Evolutionary conservation across 2,797 vertebrate genomes (phyloP).

Genomic region (Sebastes variabilis): DNA sequence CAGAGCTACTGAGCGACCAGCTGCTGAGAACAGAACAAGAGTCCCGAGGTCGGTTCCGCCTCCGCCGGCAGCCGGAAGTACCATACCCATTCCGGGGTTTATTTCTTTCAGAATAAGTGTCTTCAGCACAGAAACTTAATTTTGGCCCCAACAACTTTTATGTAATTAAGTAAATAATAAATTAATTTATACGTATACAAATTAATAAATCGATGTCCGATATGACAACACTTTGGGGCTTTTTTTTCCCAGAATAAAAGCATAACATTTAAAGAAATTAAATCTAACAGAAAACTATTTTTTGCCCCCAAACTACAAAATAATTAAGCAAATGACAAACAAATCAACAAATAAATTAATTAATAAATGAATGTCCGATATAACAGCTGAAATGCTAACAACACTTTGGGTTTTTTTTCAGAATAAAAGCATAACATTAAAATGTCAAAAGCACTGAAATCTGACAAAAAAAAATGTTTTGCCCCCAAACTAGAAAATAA

Average conservation of each 20-base stretch:
- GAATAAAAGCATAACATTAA: neutral
- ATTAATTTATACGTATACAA: neutral
- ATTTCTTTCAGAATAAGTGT: constrained; percentile 16
- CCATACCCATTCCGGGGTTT: neutral
- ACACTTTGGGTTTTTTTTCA: neutral
- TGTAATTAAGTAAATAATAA: neutral
- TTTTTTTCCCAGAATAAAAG: neutral
- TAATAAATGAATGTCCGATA: neutral
- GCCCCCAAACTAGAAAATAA: neutral
- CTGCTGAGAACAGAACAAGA: neutral
- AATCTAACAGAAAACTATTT: too few species aligned
- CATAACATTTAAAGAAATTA: too few species aligned
- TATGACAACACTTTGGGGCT: neutral
- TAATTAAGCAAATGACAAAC: neutral
- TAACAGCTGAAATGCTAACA: rapidly evolving
- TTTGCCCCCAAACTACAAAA: too few species aligned
- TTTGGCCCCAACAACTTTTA: neutral
- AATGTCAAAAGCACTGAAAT: neutral
- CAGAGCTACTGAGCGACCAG: neutral
- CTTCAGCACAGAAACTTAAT: rapidly evolving
- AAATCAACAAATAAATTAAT: neutral
- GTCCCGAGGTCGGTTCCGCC: neutral
- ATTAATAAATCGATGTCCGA: neutral
- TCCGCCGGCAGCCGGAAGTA: constrained; percentile 19
- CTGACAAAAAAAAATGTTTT: neutral